A percentile compares a stretch with the other conserved stretches of the same genome.
Conservation (phyloP, 2,113 vertebrate genomes). For the Sturnira hondurensis region DNA sequence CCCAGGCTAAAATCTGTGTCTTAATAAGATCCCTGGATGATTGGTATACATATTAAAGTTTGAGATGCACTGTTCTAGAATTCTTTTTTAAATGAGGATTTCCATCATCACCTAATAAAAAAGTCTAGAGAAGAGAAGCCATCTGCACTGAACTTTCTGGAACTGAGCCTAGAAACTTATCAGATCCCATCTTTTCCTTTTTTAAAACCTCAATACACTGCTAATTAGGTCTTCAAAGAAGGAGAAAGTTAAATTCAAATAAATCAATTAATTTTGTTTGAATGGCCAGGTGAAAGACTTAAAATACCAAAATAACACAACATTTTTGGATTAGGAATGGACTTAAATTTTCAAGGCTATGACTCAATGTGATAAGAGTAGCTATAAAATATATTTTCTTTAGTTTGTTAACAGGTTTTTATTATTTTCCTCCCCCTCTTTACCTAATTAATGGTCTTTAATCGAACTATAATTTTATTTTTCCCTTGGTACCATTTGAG, state of each 20-base stretch:
- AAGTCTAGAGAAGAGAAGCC: conserved; percentile 3
- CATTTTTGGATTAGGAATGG: not conserved
- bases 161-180: conserved; percentile 28
- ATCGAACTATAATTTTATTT: not conserved
- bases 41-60: not conserved
- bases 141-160: not conserved
- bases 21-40: not conserved
- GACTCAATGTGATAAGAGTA: not conserved
- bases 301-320: conserved; percentile 24
- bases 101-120: not conserved
- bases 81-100: conserved; percentile 7
- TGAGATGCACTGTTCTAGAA: not conserved
- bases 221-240: conserved; percentile 17
- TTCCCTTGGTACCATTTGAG: not conserved
- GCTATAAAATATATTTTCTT: conserved; percentile 29
- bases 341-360: conserved; percentile 49
- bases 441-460: conserved; percentile 14
- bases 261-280: conserved; percentile 30
- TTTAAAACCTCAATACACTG: not conserved
- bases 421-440: not conserved
- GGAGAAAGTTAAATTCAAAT: conserved; percentile 6
- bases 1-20: not conserved
- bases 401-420: conserved; percentile 27
- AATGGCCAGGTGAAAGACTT: not conserved
- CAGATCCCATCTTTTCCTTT: not conserved